phyloP scores from a whole-genome alignment of 2,888 invertebrate genomes.

The Lepidochitona cinerea region DNA sequence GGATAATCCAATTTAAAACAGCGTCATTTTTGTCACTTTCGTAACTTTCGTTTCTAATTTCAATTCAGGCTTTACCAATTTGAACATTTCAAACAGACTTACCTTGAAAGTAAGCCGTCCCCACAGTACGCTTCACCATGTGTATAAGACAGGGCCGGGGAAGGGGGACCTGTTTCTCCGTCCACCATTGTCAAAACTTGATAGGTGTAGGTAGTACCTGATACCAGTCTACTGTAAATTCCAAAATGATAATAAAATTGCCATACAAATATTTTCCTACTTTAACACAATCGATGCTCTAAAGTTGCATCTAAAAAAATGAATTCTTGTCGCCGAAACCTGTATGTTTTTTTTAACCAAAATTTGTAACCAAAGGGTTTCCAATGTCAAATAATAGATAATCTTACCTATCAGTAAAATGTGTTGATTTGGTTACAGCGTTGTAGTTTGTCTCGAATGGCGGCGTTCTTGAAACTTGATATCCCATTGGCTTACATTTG shows the following conservation, averaged over 20 bases:
- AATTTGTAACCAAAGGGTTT: not conserved
- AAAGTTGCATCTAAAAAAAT: too few relatives aligned
- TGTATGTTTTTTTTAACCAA: too few relatives aligned
- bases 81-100: too few relatives aligned
- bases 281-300: too few relatives aligned
- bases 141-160: slow-evolving; percentile 46
- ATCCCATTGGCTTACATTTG: slow-evolving; percentile 40
- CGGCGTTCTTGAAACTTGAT: slow-evolving; percentile 48
- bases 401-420: slow-evolving; percentile 42
- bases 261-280: too few relatives aligned
- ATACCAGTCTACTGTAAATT: slow-evolving; percentile 34
- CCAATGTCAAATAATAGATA: not conserved
- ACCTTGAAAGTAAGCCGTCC: slow-evolving; percentile 52
- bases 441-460: slow-evolving; percentile 20
- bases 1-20: too few relatives aligned
- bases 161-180: slow-evolving; percentile 37
- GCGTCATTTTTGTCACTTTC: too few relatives aligned
- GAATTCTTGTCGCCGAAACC: not conserved
- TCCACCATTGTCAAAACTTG: slow-evolving; percentile 36
- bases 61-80: too few relatives aligned
- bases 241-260: not conserved
- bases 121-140: slow-evolving; percentile 58
- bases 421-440: slow-evolving; percentile 19
- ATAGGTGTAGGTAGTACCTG: slow-evolving; percentile 47
- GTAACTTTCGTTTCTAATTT: too few relatives aligned